phyloP scores from a whole-genome alignment of 2,888 invertebrate species.

The Clostera curtula region DNA sequence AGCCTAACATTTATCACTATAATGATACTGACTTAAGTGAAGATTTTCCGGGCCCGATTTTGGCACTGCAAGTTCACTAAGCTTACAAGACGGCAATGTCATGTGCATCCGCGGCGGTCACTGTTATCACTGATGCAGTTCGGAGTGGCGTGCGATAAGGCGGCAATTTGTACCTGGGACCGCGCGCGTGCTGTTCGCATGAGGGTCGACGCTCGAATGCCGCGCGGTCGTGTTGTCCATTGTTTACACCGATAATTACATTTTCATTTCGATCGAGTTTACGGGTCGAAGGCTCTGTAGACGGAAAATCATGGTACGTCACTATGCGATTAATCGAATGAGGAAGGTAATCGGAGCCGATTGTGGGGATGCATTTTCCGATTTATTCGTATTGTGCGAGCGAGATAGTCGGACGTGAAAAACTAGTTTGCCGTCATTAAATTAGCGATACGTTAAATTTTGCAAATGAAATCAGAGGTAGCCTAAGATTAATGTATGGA shows the following conservation, averaged over 20 bases:
- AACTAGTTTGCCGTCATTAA: too few relatives aligned
- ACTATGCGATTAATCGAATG: conserved; percentile 22
- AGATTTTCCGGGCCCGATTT: conserved; percentile 39
- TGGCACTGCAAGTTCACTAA: conserved; percentile 41
- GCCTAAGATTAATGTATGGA: too few relatives aligned
- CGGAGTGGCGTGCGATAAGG: conserved; percentile 49
- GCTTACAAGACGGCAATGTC: conserved; percentile 42
- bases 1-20: conserved; percentile 55
- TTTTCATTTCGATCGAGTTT: conserved; percentile 67
- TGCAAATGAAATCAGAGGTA: too few relatives aligned
- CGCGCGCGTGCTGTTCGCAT: conserved; percentile 55
- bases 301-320: conserved; percentile 57
- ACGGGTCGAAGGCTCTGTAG: conserved; percentile 57
- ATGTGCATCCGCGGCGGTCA: conserved; percentile 46
- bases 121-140: conserved; percentile 43
- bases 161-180: conserved; percentile 33
- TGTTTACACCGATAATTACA: conserved; percentile 70
- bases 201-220: conserved; percentile 65
- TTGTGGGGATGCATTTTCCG: conserved; percentile 11
- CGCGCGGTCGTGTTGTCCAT: conserved; percentile 48
- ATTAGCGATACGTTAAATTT: too few relatives aligned
- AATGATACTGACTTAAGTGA: conserved; percentile 60
- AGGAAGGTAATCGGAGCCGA: conserved; percentile 14
- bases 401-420: too few relatives aligned
- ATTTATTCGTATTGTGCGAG: conserved; percentile 3